Conservation (phyloP, 2,113 vertebrate genomes). For the Semnornis frantzii region DNA sequence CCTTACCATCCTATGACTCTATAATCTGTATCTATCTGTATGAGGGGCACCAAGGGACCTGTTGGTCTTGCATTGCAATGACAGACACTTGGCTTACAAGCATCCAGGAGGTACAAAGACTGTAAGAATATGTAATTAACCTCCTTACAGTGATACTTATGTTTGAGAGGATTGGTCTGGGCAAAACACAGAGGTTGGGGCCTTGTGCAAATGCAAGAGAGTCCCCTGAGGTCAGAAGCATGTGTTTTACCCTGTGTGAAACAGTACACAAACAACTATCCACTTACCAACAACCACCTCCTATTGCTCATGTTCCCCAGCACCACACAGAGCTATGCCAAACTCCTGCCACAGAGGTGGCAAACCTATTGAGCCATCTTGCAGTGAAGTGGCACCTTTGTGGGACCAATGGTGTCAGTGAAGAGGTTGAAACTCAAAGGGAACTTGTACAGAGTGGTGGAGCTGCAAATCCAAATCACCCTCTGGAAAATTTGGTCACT, state of each 20-base stretch:
- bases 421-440: background rate
- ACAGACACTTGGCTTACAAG: background rate
- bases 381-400: background rate
- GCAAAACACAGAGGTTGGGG: background rate
- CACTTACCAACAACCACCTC: constrained; percentile 3
- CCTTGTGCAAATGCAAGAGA: background rate
- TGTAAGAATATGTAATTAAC: background rate
- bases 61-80: background rate
- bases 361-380: background rate
- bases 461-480: background rate
- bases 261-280: constrained; percentile 29
- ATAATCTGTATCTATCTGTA: too few species aligned
- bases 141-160: background rate
- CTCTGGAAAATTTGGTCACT: background rate
- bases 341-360: background rate
- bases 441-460: background rate
- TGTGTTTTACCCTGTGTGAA: constrained; percentile 59
- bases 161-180: background rate
- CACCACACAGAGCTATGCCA: background rate
- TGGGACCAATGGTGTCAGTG: background rate
- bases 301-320: background rate
- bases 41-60: background rate
- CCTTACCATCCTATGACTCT: too few species aligned
- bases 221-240: background rate
- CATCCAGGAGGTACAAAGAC: background rate